Percentiles rank a stretch among this genome's conserved stretches.
Conservation (phyloP, 2,113 vertebrate species). For the Lepus americanus region DNA sequence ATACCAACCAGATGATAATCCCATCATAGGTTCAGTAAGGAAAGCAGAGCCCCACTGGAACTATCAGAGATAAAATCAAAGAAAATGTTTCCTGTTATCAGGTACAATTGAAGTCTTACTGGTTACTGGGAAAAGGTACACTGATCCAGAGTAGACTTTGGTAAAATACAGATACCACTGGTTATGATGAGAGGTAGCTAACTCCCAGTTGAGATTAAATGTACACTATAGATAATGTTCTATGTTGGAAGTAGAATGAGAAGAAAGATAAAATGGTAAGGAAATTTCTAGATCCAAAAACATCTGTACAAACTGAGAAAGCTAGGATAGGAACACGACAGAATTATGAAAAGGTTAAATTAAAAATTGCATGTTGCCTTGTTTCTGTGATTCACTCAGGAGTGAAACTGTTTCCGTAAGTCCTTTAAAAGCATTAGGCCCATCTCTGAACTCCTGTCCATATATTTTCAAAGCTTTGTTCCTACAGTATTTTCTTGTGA, state of each 20-base stretch:
- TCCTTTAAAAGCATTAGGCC: not conserved
- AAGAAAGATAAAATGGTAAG: conserved; percentile 36
- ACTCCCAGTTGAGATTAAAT: not conserved
- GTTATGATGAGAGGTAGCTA: not conserved
- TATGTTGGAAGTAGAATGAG: not conserved
- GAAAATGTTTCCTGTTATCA: conserved; percentile 11
- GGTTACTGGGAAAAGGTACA: not conserved
- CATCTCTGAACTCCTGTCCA: not conserved
- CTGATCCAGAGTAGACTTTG: not conserved
- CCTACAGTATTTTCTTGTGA: not conserved
- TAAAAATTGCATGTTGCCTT: not conserved
- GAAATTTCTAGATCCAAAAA: not conserved
- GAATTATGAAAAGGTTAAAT: conserved; percentile 7
- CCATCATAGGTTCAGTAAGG: not conserved
- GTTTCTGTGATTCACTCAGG: conserved; percentile 8
- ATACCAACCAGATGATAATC: not conserved
- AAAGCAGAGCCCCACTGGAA: not conserved
- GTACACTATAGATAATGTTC: not conserved
- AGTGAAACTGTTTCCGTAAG: conserved; percentile 20
- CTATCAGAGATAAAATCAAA: not conserved
- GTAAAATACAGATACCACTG: not conserved
- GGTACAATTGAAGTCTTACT: not conserved
- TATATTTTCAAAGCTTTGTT: not conserved
- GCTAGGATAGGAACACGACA: not conserved
- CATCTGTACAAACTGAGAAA: not conserved